Percentiles rank a stretch among this genome's conserved stretches.
These are phyloP conservation scores for Riparia riparia DNA, from an alignment of 2,113 vertebrate genomes.

Conservation along the genomic window DNA sequence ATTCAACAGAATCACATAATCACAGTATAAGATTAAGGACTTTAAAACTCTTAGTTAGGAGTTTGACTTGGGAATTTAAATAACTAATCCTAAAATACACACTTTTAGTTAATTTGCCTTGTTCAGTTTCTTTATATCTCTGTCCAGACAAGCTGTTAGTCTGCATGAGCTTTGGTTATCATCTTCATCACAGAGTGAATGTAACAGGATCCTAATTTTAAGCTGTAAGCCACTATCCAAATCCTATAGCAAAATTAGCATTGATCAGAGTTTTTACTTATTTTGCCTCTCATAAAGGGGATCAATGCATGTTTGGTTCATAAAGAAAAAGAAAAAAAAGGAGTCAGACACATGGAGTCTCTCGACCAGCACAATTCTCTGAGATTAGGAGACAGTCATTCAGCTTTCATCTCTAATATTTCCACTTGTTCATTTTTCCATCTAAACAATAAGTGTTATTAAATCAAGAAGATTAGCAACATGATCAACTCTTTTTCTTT, in stretches of 20 bases:
- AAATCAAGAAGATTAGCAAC: constrained; percentile 15
- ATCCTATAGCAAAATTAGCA: neutral
- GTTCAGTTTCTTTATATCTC: neutral
- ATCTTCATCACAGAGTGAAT: neutral
- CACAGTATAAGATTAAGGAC: neutral
- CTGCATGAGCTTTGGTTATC: neutral
- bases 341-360: neutral
- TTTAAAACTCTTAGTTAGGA: neutral
- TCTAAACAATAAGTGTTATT: constrained; percentile 47
- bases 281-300: neutral
- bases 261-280: neutral
- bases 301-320: neutral
- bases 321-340: neutral
- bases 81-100: neutral
- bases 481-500: neutral
- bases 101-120: neutral
- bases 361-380: constrained; percentile 18
- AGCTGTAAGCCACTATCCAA: neutral
- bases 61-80: neutral
- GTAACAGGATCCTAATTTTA: neutral
- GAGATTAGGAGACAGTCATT: constrained; percentile 60
- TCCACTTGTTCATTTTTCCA: constrained; percentile 65
- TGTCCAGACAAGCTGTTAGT: neutral
- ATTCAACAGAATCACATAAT: neutral
- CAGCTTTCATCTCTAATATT: constrained; percentile 70